Percentiles rank a stretch among this genome's conserved stretches.
Conservation (phyloP, 2,797 vertebrate genomes). For the Hydrocynus forskahlii region DNA sequence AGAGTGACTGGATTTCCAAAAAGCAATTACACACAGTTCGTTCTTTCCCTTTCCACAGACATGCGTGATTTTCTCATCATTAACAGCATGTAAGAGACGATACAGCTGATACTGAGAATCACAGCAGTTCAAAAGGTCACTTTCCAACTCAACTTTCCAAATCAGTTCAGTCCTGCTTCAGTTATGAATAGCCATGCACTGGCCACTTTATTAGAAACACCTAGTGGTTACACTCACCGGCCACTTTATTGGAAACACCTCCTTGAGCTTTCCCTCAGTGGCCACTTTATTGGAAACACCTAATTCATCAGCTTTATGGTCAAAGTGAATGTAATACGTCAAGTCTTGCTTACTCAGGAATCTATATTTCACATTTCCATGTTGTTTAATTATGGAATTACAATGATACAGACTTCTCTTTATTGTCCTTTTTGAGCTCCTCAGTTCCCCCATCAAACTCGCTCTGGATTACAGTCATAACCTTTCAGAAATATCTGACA, state of each 20-base stretch:
- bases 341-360: neutral
- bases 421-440: neutral
- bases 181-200: neutral
- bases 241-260: neutral
- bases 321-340: neutral
- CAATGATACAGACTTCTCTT: too few species aligned
- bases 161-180: too few species aligned
- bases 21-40: conserved; percentile 21
- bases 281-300: too few species aligned
- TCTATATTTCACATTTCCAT: neutral
- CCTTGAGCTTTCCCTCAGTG: too few species aligned
- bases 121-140: neutral
- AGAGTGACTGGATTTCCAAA: neutral
- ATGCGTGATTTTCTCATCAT: conserved; percentile 10
- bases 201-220: neutral
- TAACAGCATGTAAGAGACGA: neutral
- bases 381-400: too few species aligned
- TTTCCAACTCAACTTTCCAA: too few species aligned
- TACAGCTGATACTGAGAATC: neutral
- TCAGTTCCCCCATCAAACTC: neutral
- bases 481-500: conserved; percentile 15
- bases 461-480: neutral
- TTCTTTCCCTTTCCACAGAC: neutral
- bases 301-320: too few species aligned
- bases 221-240: neutral